Evolutionary conservation across 2,888 invertebrate genomes (phyloP), one percentile per base, ranked within the genome.

Genomic region (Digitonthophagus gazella): DNA sequence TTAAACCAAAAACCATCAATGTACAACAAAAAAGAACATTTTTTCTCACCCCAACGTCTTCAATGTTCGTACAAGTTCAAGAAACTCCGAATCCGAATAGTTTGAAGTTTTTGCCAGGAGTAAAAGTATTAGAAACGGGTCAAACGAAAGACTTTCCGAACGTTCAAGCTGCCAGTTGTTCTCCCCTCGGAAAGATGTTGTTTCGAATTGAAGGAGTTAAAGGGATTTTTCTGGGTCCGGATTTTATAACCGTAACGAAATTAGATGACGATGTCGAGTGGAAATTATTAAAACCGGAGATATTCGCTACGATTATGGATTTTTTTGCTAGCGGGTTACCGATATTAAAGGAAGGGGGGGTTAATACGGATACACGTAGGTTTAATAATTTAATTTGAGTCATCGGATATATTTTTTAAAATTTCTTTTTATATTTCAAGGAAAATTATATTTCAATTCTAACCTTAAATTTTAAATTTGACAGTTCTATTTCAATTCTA

Each of bases 61-160:
- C 71, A 15, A 96, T 99, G 96, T 99, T 99, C 80, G 95, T 99
- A 74, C 97, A 98, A 85, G 97, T 97, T 0, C 97, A 98, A 83
- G 98, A 99, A 74, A 99, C 99, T 1, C 99, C 99, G 8, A 99
- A 99, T 85, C 99, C 99, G 0, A 97, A 98, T 79, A 96, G 98
- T 80, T 84, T 97, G 71, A 95, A 99, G 84, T 99, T 99, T 83
- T 80, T 98, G 69, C 99, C 99, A 0, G 98, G 99, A 0, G 86
- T 88, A 0, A 87, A 90, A 74, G 92, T 96, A 0, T 81, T 96
- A 20, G 94, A 92, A 71, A 83, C 88, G 72, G 94, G 95, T 0
- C 91, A 91, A 76, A 98, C 98, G 0, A 91, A 93, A 84, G 97
- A 98, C 83, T 98, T 98, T 80, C 96, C 97, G 0, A 93, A 87